A percentile compares a stretch with the other conserved stretches of the same genome.
phyloP scores from a whole-genome alignment of 2,797 vertebrate genomes.

The Hydrolagus colliei region DNA sequence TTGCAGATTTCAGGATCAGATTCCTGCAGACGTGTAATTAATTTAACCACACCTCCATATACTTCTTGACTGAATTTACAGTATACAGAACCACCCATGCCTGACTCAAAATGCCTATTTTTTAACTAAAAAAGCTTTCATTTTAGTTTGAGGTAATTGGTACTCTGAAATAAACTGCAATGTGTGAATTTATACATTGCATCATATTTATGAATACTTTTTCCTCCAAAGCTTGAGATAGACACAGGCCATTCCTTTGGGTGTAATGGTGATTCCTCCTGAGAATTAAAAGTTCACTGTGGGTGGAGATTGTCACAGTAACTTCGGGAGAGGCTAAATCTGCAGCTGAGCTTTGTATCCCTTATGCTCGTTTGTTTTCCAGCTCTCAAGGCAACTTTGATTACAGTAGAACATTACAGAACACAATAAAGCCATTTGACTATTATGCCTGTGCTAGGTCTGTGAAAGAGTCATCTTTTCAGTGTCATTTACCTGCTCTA shows the following conservation, averaged over 20 bases:
- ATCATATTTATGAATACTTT: no score
- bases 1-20: constrained; percentile 23
- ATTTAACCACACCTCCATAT: constrained; percentile 11
- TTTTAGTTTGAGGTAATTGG: no score
- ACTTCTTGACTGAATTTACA: constrained; percentile 16
- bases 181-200: no score
- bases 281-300: background rate
- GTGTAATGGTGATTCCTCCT: background rate
- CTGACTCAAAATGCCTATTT: background rate
- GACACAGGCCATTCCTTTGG: no score
- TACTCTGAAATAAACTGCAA: no score
- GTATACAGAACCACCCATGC: background rate
- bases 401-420: background rate
- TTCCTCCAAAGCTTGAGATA: no score
- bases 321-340: constrained; percentile 20
- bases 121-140: background rate
- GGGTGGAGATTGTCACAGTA: background rate
- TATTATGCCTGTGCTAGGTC: no score
- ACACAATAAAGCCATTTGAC: no score
- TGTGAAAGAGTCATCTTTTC: no score
- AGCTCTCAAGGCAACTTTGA: background rate
- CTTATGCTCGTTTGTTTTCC: constrained; percentile 22
- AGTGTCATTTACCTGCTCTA: no score
- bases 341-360: background rate
- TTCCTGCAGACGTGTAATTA: constrained; percentile 22